These are phyloP conservation scores for Pseudoips prasinana DNA, from an alignment of 2,888 invertebrate genomes.

Conservation along the genomic window DNA sequence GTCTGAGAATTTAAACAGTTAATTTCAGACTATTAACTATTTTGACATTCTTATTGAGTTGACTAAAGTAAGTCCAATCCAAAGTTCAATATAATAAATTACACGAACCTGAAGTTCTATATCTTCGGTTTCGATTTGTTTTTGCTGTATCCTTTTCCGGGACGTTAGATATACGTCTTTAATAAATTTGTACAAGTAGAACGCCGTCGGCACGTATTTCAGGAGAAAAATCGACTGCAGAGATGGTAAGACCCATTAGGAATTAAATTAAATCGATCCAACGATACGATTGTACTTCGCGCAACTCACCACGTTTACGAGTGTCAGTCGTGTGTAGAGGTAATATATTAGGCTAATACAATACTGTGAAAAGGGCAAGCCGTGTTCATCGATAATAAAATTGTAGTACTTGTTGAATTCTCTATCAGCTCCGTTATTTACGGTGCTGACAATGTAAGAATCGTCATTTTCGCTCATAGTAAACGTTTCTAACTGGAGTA, in stretches of 20 bases:
- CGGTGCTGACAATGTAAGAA: slow-evolving; percentile 13
- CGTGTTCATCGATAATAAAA: slow-evolving; percentile 43
- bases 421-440: slow-evolving; percentile 13
- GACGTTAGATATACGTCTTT: slow-evolving; percentile 51
- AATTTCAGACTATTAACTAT: too few species aligned
- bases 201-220: slow-evolving; percentile 57
- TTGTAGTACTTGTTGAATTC: slow-evolving; percentile 25
- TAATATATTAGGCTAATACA: slow-evolving; percentile 43
- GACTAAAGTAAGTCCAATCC: too few species aligned
- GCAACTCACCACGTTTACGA: slow-evolving; percentile 54
- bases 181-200: slow-evolving; percentile 57
- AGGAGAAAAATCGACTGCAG: slow-evolving; percentile 52
- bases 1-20: too few species aligned
- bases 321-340: slow-evolving; percentile 48
- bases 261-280: background rate
- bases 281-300: too few species aligned
- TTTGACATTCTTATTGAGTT: too few species aligned
- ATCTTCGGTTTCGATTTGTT: slow-evolving; percentile 60
- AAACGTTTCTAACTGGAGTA: slow-evolving; percentile 29
- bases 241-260: background rate
- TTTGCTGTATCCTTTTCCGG: slow-evolving; percentile 49
- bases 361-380: slow-evolving; percentile 42
- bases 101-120: slow-evolving; percentile 60
- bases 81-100: too few species aligned
- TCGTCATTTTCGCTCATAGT: slow-evolving; percentile 33